These are phyloP conservation scores for Peromyscus eremicus DNA, from an alignment of 2,797 vertebrate genomes.

Conservation along the genomic window DNA sequence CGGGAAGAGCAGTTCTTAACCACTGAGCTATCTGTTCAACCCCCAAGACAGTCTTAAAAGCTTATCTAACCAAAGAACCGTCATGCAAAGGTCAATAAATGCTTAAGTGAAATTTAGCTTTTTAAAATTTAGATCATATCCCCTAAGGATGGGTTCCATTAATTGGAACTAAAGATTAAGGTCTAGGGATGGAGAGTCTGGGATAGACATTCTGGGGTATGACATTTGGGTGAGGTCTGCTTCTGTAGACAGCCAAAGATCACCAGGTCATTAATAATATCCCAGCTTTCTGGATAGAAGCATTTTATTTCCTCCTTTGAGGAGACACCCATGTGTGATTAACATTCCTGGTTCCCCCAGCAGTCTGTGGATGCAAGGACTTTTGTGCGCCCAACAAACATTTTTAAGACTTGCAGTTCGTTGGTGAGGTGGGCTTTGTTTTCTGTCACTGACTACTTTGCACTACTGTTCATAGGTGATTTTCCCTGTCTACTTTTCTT, in stretches of 20 bases:
- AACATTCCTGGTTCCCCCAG: neutral
- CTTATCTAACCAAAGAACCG: neutral
- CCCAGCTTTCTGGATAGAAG: neutral
- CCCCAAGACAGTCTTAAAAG: slow-evolving; percentile 24
- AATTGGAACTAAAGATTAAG: neutral
- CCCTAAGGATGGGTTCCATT: neutral
- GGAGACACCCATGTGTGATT: neutral
- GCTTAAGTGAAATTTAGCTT: neutral
- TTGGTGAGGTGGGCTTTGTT: neutral
- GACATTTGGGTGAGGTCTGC: neutral
- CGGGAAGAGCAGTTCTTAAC: neutral
- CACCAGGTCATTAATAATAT: neutral
- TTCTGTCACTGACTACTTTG: slow-evolving; percentile 35
- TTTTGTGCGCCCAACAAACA: neutral
- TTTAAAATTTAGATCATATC: neutral
- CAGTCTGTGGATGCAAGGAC: neutral
- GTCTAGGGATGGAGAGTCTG: neutral
- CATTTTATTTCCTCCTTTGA: neutral
- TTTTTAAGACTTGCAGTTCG: neutral
- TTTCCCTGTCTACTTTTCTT: slow-evolving; percentile 23
- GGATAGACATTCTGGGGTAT: neutral
- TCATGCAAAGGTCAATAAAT: slow-evolving; percentile 18
- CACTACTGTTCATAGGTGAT: neutral
- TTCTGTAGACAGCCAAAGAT: too few relatives aligned
- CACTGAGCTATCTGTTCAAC: neutral